phyloP scores from a whole-genome alignment of 2,888 invertebrate genomes.

The Meliscaeva auricollis region DNA sequence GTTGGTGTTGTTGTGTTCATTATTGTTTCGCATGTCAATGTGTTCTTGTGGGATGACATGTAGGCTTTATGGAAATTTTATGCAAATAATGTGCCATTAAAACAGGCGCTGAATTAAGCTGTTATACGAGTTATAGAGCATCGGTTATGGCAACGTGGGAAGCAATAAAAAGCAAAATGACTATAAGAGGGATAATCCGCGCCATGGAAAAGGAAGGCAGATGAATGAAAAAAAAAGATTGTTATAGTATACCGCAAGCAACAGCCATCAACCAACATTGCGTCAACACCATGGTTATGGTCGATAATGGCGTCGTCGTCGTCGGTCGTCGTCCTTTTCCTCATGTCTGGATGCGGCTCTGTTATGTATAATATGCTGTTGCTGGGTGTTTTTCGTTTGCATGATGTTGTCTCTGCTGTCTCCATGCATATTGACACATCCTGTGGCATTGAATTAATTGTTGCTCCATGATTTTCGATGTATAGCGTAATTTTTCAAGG shows the following conservation, averaged over 20 bases:
- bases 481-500: conserved; percentile 28
- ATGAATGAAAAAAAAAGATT: conserved; percentile 24
- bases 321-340: not conserved
- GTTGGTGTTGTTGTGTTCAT: conserved; percentile 18
- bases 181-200: conserved; percentile 29
- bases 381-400: conserved; percentile 1
- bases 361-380: not conserved
- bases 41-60: conserved; percentile 55
- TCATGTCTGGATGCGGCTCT: not conserved
- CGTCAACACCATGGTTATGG: conserved; percentile 49
- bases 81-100: conserved; percentile 69
- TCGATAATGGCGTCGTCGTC: conserved; percentile 44
- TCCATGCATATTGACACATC: conserved; percentile 50
- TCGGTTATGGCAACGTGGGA: conserved; percentile 2
- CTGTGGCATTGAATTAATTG: conserved; percentile 63
- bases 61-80: conserved; percentile 74
- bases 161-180: conserved; percentile 35
- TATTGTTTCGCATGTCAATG: conserved; percentile 55
- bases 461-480: conserved; percentile 52
- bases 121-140: conserved; percentile 36
- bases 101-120: conserved; percentile 54
- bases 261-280: conserved; percentile 44
- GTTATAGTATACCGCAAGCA: conserved; percentile 44
- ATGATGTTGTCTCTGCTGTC: not conserved
- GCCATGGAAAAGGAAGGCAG: not conserved